Conservation (phyloP, 2,888 invertebrate species). For the Orchestes rusci region DNA sequence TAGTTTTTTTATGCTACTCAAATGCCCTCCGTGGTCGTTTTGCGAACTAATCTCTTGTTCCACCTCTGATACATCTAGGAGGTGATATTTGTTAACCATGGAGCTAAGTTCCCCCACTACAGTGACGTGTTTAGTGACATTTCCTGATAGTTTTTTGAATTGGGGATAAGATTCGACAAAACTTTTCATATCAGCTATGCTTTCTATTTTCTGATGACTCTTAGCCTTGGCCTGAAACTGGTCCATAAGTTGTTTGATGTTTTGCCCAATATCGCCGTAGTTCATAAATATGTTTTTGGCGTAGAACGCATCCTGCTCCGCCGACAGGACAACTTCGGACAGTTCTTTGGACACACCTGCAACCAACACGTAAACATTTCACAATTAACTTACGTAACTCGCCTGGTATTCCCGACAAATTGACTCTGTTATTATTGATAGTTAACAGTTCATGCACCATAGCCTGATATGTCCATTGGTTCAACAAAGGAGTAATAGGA, state of each 20-base stretch:
- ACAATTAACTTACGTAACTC: background rate
- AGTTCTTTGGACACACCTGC: constrained; percentile 56
- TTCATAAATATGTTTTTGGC: constrained; percentile 90
- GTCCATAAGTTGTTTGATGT: constrained; percentile 94
- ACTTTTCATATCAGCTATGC: constrained; percentile 97
- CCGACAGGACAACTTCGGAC: constrained; percentile 86
- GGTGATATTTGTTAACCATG: constrained; percentile 64
- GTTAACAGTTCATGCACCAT: constrained; percentile 97
- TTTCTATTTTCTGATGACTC: constrained; percentile 94
- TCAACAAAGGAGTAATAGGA: constrained; percentile 90
- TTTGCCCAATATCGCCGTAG: constrained; percentile 97
- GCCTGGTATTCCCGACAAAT: constrained; percentile 71
- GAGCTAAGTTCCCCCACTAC: constrained; percentile 92
- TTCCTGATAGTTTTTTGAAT: constrained; percentile 94
- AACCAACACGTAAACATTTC: constrained; percentile 1
- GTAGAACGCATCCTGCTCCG: constrained; percentile 97
- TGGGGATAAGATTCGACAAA: constrained; percentile 98
- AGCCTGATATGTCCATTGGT: constrained; percentile 99
- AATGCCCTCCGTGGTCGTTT: constrained; percentile 69
- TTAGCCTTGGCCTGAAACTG: constrained; percentile 88
- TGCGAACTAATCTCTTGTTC: constrained; percentile 93
- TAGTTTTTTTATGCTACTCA: constrained; percentile 70
- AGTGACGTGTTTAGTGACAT: constrained; percentile 95
- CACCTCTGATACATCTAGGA: constrained; percentile 87
- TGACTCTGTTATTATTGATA: constrained; percentile 91